phyloP scores from a whole-genome alignment of 2,888 invertebrate genomes.

The Drosophila borealis region DNA sequence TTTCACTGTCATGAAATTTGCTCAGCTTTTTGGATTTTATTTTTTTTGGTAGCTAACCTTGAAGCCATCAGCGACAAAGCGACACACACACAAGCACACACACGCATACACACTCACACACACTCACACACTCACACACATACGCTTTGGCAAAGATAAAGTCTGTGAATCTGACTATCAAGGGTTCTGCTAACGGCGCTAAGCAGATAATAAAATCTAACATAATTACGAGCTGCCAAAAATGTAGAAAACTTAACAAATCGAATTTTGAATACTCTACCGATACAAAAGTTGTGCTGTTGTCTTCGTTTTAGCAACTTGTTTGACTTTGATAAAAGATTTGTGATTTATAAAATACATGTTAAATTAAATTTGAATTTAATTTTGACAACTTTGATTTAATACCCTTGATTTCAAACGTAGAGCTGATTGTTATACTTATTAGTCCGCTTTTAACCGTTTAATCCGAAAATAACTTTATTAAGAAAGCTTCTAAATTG shows the following conservation, averaged over 20 bases:
- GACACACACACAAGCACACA: slow-evolving; percentile 5
- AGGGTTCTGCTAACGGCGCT: slow-evolving; percentile 58
- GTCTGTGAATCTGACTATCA: slow-evolving; percentile 38
- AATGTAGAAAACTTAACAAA: neutral
- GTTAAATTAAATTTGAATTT: too few relatives aligned
- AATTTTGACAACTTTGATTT: too few relatives aligned
- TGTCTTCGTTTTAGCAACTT: too few relatives aligned
- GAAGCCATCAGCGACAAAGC: slow-evolving; percentile 48
- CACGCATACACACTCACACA: slow-evolving; percentile 8
- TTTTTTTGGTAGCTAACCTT: slow-evolving; percentile 62
- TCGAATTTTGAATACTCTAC: slow-evolving; percentile 2
- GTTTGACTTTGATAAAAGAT: too few relatives aligned
- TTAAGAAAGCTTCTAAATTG: too few relatives aligned
- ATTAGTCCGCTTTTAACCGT: too few relatives aligned
- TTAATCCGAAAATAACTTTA: too few relatives aligned
- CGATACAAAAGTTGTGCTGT: neutral
- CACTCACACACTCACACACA: neutral
- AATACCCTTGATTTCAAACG: too few relatives aligned
- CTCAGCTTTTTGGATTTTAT: slow-evolving; percentile 50
- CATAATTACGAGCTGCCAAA: slow-evolving; percentile 44
- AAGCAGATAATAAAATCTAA: slow-evolving; percentile 56
- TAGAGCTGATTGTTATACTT: too few relatives aligned
- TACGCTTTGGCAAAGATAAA: slow-evolving; percentile 27
- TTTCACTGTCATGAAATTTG: slow-evolving; percentile 73
- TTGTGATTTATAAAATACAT: too few relatives aligned